Conservation (phyloP, 2,888 invertebrate genomes). For the Agriopis leucophaearia region DNA sequence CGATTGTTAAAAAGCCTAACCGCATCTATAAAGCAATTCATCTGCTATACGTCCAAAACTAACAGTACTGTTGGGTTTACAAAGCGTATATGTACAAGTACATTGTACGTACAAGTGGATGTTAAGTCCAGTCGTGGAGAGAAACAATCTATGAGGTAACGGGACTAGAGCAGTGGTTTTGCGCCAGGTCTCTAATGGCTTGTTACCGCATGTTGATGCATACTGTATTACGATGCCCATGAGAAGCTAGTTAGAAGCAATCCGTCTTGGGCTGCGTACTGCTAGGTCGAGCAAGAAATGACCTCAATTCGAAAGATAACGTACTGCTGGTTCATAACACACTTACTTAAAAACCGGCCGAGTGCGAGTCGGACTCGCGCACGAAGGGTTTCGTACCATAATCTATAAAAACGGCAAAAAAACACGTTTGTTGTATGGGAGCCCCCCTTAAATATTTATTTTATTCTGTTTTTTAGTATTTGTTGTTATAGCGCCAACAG, state of each 20-base stretch:
- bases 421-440: too few relatives aligned
- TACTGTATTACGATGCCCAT: conserved; percentile 3
- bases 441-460: too few relatives aligned
- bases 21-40: not conserved
- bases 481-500: too few relatives aligned
- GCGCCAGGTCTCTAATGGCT: conserved; percentile 44
- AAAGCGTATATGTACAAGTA: conserved; percentile 10
- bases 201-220: conserved; percentile 39
- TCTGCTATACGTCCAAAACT: conserved; percentile 9
- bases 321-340: not conserved
- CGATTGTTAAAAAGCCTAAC: not conserved
- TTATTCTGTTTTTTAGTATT: too few relatives aligned
- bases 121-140: conserved; percentile 33
- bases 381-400: too few relatives aligned
- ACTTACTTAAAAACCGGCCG: too few relatives aligned
- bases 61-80: conserved; percentile 30
- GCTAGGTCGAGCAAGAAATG: conserved; percentile 17
- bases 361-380: too few relatives aligned
- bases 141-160: conserved; percentile 58
- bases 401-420: too few relatives aligned
- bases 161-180: conserved; percentile 57
- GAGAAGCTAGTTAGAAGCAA: conserved; percentile 11
- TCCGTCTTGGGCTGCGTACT: conserved; percentile 21
- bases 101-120: conserved; percentile 1
- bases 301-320: conserved; percentile 17